These are phyloP conservation scores for Mola mola DNA, from an alignment of 2,113 vertebrate species.

Conservation along the genomic window DNA sequence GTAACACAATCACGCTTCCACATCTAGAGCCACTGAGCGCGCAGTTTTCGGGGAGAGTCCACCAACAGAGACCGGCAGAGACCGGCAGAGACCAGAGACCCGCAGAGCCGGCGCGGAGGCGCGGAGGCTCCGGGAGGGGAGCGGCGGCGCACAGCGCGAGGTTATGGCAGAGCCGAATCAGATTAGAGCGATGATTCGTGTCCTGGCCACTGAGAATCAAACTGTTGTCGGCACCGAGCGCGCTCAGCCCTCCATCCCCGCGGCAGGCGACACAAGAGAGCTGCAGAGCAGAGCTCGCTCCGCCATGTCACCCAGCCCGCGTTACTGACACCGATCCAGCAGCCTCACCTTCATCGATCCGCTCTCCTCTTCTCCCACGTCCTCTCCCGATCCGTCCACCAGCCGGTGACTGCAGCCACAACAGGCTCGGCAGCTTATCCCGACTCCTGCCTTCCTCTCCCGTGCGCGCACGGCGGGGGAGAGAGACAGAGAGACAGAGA, in stretches of 20 bases:
- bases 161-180: constrained; percentile 39
- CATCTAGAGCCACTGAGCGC: no score
- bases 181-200: constrained; percentile 59
- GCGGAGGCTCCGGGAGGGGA: background rate
- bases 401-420: constrained; percentile 32
- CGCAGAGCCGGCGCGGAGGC: constrained; percentile 3
- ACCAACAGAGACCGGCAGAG: no score
- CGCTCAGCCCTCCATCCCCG: constrained; percentile 15
- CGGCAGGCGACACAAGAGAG: background rate
- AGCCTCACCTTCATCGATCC: constrained; percentile 64
- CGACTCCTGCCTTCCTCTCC: constrained; percentile 40
- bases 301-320: constrained; percentile 23
- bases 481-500: background rate
- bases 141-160: constrained; percentile 16
- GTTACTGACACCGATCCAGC: background rate
- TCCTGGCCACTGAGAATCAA: constrained; percentile 48
- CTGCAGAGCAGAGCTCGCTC: constrained; percentile 45
- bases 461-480: background rate
- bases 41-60: no score
- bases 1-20: no score
- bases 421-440: constrained; percentile 17
- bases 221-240: constrained; percentile 39
- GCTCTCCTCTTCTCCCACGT: background rate
- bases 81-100: no score
- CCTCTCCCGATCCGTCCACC: background rate